Percentiles rank a stretch among this genome's conserved stretches.
Conservation (phyloP, 2,888 invertebrate genomes). For the Myopa testacea region DNA sequence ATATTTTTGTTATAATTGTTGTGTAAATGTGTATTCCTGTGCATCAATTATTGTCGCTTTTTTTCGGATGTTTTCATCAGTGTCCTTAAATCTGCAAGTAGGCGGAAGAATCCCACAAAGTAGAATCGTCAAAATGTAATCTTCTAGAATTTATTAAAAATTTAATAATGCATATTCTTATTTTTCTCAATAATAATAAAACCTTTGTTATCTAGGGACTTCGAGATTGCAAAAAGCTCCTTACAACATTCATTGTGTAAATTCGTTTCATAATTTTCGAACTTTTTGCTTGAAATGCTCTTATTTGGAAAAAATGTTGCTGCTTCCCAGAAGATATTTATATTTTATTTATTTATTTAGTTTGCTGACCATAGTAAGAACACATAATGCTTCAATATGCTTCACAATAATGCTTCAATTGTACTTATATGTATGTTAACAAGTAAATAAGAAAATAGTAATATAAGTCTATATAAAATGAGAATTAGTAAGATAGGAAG, state of each 20-base stretch:
- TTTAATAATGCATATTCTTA: background rate
- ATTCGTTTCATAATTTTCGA: slow-evolving; percentile 29
- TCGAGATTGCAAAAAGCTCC: slow-evolving; percentile 22
- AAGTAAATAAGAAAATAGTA: no score
- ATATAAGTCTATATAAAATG: no score
- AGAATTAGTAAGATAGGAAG: no score
- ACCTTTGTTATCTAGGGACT: background rate
- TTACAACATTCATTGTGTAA: slow-evolving; percentile 39
- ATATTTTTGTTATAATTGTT: no score
- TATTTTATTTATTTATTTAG: no score
- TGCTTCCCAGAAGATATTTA: slow-evolving; percentile 22
- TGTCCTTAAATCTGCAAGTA: background rate
- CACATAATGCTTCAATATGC: no score
- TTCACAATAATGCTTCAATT: no score
- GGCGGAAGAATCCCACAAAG: background rate
- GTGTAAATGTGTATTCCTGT: no score
- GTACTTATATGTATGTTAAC: no score
- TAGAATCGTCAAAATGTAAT: slow-evolving; percentile 2
- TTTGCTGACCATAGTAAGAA: no score
- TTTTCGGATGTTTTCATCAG: background rate
- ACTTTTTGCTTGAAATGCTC: slow-evolving; percentile 33
- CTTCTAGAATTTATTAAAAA: background rate
- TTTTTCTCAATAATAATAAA: background rate
- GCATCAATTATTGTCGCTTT: background rate
- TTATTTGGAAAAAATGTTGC: slow-evolving; percentile 37